Evolutionary conservation across 2,797 vertebrate genomes (phyloP), one percentile per base, ranked within the genome.

Genomic region (Enteromius argenteus): DNA sequence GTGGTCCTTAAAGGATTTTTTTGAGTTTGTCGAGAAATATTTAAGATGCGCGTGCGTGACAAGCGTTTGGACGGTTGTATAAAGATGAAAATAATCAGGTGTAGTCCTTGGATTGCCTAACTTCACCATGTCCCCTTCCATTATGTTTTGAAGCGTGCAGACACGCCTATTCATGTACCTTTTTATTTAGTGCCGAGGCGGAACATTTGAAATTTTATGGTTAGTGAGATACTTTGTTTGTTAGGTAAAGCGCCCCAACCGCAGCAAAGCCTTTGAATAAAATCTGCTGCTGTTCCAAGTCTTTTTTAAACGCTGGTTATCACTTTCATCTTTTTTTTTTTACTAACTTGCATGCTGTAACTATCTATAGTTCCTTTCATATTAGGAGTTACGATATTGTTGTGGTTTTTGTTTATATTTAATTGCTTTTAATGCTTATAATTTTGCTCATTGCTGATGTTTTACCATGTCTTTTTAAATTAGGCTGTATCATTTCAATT

Each of bases 141-240:
- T 79, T 87, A 86, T 87, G 80, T 85, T 83, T 81, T 71, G 81
- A 76, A 84, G 81, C 81, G 85, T 81, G 23, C 68, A 80, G 88
- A 86, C 86, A 89, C 88, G 88, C 88, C 88, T 89, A 81, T 88
- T 76, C 85, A 66, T 89, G 88, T 86, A 80, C 83, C 88, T 88
- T 89, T 86, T 89, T 86, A 89, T 84, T 88, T 85, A 82, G 81
- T 88, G 62, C 77, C 68, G 67, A 89, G 72, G 88, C 88, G 88
- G 88, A 89, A 89, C 88, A 89, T 89, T 89, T 85, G 76, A 76
- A 62, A 89, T 89, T 86, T 89, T 89, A 86, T 89, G 88, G 88
- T 89, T 79, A 86, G 60, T 67, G 68, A 75, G 85, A 84, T 80
- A 88, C 88, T 88, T 89, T 86, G 79, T 85, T 87, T 80, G 30